Percentiles rank a stretch among this genome's conserved stretches.
Conservation (phyloP, 2,797 vertebrate species). For the Macropus fuliginosus region DNA sequence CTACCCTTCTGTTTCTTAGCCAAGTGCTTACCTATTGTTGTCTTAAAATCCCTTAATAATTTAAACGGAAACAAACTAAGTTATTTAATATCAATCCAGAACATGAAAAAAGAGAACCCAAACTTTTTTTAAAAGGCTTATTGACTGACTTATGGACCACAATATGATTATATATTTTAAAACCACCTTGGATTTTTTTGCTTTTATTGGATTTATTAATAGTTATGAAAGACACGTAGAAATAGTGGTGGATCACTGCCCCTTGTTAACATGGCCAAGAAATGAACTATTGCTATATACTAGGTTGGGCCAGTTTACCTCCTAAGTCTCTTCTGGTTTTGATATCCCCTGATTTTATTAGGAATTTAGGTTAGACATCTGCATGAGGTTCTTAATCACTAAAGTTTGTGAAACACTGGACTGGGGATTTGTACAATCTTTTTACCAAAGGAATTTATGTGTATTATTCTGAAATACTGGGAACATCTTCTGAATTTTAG, state of each 20-base stretch:
- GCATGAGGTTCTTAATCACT: background rate
- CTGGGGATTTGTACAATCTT: background rate
- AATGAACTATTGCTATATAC: background rate
- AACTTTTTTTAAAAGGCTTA: background rate
- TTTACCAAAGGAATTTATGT: conserved; percentile 15
- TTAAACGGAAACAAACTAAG: background rate
- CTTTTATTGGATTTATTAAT: background rate
- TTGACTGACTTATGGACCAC: background rate
- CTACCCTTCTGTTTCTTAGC: too few species aligned
- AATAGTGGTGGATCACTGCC: background rate
- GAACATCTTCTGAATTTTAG: background rate
- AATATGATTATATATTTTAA: background rate
- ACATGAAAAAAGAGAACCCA: conserved; percentile 3
- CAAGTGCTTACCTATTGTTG: background rate
- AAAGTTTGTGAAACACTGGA: conserved; percentile 22
- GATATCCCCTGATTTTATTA: background rate
- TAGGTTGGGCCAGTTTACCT: background rate
- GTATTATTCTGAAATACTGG: background rate
- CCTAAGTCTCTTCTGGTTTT: background rate
- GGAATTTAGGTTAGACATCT: conserved; percentile 13
- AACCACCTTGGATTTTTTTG: background rate
- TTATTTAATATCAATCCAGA: conserved; percentile 27
- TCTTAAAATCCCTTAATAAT: background rate
- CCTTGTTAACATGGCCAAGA: background rate
- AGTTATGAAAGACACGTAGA: conserved; percentile 32